Conservation (phyloP, 2,113 vertebrate genomes). For the Cavia porcellus region DNA sequence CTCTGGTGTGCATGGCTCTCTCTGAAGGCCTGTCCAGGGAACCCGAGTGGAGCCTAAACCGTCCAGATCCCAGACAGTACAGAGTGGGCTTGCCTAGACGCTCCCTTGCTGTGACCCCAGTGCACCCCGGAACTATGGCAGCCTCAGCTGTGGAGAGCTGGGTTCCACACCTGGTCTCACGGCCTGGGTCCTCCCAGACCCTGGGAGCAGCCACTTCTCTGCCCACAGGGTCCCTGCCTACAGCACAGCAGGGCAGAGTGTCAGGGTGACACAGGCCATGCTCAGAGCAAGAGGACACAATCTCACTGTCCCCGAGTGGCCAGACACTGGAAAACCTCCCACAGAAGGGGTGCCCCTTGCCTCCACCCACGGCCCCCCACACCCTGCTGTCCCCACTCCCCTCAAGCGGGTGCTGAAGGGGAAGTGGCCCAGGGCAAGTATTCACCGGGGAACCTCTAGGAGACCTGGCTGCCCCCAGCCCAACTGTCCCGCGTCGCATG, state of each 20-base stretch:
- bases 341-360: background rate
- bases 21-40: background rate
- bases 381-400: background rate
- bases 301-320: background rate
- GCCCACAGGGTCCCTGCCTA: background rate
- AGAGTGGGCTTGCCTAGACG: background rate
- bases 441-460: background rate
- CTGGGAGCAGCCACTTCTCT: background rate
- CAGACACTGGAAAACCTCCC: background rate
- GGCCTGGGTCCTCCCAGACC: background rate
- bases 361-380: background rate
- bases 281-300: background rate
- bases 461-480: background rate
- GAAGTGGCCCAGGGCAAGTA: background rate
- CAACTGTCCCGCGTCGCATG: rapidly evolving
- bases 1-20: background rate
- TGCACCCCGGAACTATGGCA: background rate
- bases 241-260: background rate
- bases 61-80: background rate
- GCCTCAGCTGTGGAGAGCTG: background rate
- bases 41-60: background rate
- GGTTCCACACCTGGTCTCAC: background rate
- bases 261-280: background rate
- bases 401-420: background rate
- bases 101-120: background rate